Base-by-base conservation (phyloP, 1,140 invertebrate genomes). In the Mamestra configurata region DNA sequence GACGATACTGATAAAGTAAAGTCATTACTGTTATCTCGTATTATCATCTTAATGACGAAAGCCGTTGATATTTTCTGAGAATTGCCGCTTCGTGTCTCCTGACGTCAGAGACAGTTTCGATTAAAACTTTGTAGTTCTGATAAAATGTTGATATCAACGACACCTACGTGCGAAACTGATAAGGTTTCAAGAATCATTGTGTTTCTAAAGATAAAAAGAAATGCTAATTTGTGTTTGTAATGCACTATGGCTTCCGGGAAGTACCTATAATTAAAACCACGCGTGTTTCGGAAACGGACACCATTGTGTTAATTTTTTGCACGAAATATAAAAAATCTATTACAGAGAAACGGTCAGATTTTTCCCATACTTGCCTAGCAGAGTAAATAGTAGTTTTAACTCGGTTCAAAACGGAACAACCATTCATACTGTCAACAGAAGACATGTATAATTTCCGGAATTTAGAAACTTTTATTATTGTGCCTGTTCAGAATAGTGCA, bases 21-120 rank as follows among this genome's bases (percentile, higher is more conserved):
- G 86, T 87, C 83, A 88, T 92, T 89, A 89, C 83, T 82, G 77
- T 86, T 91, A 92, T 91, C 88, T 87, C 18, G 72, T 81, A 87
- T 89, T 89, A 93, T 91, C 86, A 92, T 90, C 88, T 88, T 88
- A 90, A 90, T 90, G 85, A 88, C 86, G 73, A 71, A 79, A 72
- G 78, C 78, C 64, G 64, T 46, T 73, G 79, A 82, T 81, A 82
- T 71, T 84, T 88, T 88, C 88, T 84, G 51, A 83, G 86, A 88
- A 90, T 61, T 68, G 61, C 31, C 66, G 75, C 43, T 49, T 49
- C 18, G 20, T 76, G 59, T 35, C 43, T 5, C n/a, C 10, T 49
- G 40, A 77, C 75, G 75, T 77, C 46, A 53, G 7, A 57, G n/a
- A 7, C 0, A 4, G 53, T n/a, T 55, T 55, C 53, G 70, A 72